Evolutionary conservation across 2,113 vertebrate genomes (phyloP).

Genomic region (Colius striatus): DNA sequence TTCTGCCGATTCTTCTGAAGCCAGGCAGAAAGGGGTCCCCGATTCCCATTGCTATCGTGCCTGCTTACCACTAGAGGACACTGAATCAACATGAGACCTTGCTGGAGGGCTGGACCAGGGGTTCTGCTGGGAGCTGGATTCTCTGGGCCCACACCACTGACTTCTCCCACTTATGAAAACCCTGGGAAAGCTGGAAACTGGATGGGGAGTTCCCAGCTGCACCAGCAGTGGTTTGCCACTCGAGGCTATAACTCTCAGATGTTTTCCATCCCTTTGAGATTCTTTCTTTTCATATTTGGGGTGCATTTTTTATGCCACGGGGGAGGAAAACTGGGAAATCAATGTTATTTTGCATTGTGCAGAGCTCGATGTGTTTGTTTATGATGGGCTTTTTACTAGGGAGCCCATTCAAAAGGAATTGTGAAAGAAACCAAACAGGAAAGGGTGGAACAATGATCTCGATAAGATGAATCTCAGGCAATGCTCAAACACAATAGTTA

Average conservation of each 20-base stretch:
- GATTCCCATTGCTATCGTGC: neutral
- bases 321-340: slow-evolving; percentile 56
- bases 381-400: slow-evolving; percentile 38
- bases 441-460: slow-evolving; percentile 67
- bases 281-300: slow-evolving; percentile 43
- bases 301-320: neutral
- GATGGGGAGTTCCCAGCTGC: neutral
- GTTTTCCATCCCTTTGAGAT: neutral
- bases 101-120: neutral
- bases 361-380: slow-evolving; percentile 52
- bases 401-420: slow-evolving; percentile 63
- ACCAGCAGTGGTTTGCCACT: neutral
- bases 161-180: neutral
- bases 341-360: slow-evolving; percentile 49
- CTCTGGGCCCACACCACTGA: neutral
- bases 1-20: neutral
- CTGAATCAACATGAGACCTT: slow-evolving; percentile 51
- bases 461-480: slow-evolving; percentile 62
- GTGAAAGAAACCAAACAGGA: slow-evolving; percentile 71
- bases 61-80: slow-evolving; percentile 72
- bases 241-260: neutral
- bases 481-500: slow-evolving; percentile 62
- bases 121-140: neutral
- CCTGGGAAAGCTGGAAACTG: neutral
- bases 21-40: neutral